Conservation (phyloP, 2,888 invertebrate genomes). For the Tenthredo mesomela region DNA sequence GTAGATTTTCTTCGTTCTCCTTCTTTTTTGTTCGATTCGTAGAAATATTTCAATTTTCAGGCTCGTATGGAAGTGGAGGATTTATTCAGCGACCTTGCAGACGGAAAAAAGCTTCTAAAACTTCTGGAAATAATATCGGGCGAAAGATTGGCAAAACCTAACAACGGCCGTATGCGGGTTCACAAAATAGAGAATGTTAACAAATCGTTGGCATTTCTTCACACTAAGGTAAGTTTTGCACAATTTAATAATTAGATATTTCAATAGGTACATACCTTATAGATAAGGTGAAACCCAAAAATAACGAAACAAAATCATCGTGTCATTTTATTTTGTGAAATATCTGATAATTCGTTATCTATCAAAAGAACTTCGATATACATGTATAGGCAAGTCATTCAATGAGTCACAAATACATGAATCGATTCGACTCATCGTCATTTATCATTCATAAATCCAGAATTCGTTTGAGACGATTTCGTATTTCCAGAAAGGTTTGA, state of each 20-base stretch:
- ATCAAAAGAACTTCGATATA: background rate
- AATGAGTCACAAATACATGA: background rate
- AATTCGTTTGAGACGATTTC: no score
- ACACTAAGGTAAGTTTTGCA: conserved; percentile 87
- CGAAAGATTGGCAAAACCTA: conserved; percentile 97
- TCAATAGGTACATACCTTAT: no score
- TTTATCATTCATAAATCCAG: no score
- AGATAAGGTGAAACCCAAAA: background rate
- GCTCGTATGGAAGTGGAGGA: conserved; percentile 99
- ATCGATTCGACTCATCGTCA: background rate
- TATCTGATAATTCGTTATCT: background rate
- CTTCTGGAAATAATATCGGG: conserved; percentile 99
- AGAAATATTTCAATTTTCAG: conserved; percentile 79
- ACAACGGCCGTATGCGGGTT: conserved; percentile 97
- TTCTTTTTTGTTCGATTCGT: background rate
- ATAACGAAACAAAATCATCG: background rate
- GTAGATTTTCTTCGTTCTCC: background rate
- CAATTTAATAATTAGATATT: no score
- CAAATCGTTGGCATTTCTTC: conserved; percentile 96
- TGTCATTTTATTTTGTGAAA: background rate
- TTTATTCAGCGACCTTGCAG: conserved; percentile 96
- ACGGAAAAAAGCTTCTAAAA: conserved; percentile 95
- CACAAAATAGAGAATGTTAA: conserved; percentile 99
- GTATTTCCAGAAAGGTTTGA: no score
- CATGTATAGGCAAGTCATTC: background rate